phyloP scores from a whole-genome alignment of 2,797 vertebrate genomes.

The Dromococcyx pavoninus region DNA sequence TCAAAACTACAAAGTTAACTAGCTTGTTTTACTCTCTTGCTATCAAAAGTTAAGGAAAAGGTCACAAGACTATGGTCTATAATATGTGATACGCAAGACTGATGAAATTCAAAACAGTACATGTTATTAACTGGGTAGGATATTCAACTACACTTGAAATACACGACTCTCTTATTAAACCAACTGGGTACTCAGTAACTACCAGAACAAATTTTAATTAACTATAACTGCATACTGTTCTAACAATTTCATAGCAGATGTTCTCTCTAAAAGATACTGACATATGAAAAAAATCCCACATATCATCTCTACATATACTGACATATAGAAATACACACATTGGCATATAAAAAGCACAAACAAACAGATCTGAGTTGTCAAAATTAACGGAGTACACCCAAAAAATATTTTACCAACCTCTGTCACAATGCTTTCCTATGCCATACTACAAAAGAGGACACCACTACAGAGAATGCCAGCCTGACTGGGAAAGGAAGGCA shows the following conservation, averaged over 20 bases:
- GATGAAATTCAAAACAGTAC: not conserved
- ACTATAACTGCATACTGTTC: not conserved
- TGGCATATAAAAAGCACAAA: conserved; percentile 22
- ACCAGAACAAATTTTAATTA: not conserved
- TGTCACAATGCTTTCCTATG: not conserved
- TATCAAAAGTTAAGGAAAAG: not conserved
- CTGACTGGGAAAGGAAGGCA: not conserved
- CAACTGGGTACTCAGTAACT: not conserved
- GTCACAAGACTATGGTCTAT: not conserved
- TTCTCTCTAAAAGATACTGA: conserved; percentile 20
- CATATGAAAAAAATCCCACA: conserved; percentile 10
- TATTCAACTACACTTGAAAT: not conserved
- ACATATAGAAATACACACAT: conserved; percentile 21
- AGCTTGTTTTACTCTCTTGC: not conserved
- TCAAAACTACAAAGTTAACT: not conserved
- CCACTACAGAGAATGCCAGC: not conserved
- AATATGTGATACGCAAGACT: not conserved
- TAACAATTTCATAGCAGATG: conserved; percentile 31
- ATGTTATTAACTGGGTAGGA: not conserved
- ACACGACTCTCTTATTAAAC: not conserved
- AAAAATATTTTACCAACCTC: conserved; percentile 24
- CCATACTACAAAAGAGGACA: not conserved
- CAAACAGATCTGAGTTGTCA: conserved; percentile 43
- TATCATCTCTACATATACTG: conserved; percentile 29
- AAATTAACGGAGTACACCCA: not conserved